Percentiles rank a stretch among this genome's conserved stretches.
Conservation (phyloP, 2,888 invertebrate genomes). For the Thymelicus sylvestris region DNA sequence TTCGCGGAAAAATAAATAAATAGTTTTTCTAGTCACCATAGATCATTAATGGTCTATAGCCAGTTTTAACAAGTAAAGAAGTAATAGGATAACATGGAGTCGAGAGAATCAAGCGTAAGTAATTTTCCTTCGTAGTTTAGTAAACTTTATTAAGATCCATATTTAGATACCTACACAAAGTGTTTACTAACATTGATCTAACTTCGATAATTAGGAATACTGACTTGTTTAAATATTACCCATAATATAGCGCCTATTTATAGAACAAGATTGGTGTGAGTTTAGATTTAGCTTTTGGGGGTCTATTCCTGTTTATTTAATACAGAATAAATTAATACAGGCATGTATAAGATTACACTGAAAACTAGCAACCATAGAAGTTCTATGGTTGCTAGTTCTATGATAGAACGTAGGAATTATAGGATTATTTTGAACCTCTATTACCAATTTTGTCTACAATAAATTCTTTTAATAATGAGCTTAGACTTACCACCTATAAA, state of each 20-base stretch:
- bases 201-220: constrained; percentile 13
- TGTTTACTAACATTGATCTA: constrained; percentile 9
- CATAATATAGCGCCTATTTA: background rate
- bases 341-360: too few relatives aligned
- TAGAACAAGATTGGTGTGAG: background rate
- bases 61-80: constrained; percentile 5
- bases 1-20: constrained; percentile 36
- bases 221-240: background rate
- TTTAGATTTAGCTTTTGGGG: background rate
- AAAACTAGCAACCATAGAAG: too few relatives aligned
- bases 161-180: constrained; percentile 1
- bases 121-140: background rate
- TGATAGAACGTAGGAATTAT: too few relatives aligned
- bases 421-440: too few relatives aligned
- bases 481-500: too few relatives aligned
- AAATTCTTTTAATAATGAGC: too few relatives aligned
- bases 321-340: too few relatives aligned
- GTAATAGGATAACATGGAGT: constrained; percentile 7
- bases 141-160: constrained; percentile 14
- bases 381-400: too few relatives aligned
- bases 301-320: background rate
- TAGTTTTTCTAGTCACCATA: constrained; percentile 12
- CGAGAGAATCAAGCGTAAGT: constrained; percentile 23
- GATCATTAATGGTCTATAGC: background rate
- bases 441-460: too few relatives aligned